Evolutionary conservation across 2,888 invertebrate genomes (phyloP).

Genomic region (Unio delphinus): DNA sequence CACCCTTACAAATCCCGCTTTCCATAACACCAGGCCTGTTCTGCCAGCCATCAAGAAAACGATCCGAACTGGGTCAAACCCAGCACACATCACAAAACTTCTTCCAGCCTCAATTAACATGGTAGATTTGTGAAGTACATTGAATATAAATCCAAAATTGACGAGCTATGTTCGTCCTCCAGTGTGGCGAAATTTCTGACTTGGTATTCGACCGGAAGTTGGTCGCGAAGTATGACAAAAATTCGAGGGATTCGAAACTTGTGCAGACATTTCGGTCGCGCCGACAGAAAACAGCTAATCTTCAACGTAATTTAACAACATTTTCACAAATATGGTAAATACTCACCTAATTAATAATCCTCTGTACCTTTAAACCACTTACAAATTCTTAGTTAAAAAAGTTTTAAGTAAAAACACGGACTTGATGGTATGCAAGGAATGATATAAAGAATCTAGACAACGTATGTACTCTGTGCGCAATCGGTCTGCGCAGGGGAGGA

Average conservation of each 20-base stretch:
- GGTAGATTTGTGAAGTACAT: background rate
- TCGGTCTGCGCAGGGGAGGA: slow-evolving; percentile 62
- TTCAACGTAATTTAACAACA: slow-evolving; percentile 29
- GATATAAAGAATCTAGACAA: slow-evolving; percentile 98
- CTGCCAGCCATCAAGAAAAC: slow-evolving; percentile 9
- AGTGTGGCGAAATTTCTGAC: slow-evolving; percentile 22
- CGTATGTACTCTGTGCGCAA: slow-evolving; percentile 76
- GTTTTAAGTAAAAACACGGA: slow-evolving; percentile 64
- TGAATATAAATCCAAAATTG: slow-evolving; percentile 8
- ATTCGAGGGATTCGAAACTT: slow-evolving; percentile 71
- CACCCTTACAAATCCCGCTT: background rate
- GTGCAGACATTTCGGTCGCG: slow-evolving; percentile 62
- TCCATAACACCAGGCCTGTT: slow-evolving; percentile 5
- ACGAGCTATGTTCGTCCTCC: background rate
- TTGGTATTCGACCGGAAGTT: slow-evolving; percentile 64
- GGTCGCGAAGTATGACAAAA: slow-evolving; percentile 69
- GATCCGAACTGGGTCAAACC: slow-evolving; percentile 26
- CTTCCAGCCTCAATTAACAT: background rate
- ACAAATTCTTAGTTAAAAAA: slow-evolving; percentile 38
- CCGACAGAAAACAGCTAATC: slow-evolving; percentile 42
- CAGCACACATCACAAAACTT: slow-evolving; percentile 7
- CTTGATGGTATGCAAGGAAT: slow-evolving; percentile 93
- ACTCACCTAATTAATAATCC: slow-evolving; percentile 79
- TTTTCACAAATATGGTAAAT: slow-evolving; percentile 27
- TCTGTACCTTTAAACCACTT: slow-evolving; percentile 78